Conservation (phyloP, 1,140 invertebrate genomes). For the Amphibalanus amphitrite region DNA sequence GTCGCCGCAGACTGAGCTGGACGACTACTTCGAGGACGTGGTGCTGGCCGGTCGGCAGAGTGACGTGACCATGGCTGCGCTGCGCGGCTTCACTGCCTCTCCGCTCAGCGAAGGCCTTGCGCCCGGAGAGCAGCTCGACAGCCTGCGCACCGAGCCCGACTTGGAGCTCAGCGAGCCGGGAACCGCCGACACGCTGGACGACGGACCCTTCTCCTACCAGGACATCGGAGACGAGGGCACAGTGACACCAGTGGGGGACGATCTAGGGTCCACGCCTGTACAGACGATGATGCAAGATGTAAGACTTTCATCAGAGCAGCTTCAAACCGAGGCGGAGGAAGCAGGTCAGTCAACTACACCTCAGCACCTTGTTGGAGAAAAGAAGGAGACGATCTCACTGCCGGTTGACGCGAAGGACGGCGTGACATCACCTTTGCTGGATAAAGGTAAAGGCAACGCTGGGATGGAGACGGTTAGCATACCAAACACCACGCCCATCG, state of each 20-base stretch:
- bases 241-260: too few relatives aligned
- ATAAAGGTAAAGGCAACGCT: neutral
- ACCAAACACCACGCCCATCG: neutral
- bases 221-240: too few relatives aligned
- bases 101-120: neutral
- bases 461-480: neutral
- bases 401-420: neutral
- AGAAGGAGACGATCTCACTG: too few relatives aligned
- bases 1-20: neutral
- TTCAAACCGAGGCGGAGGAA: too few relatives aligned
- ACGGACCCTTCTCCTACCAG: neutral
- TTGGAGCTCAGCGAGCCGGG: neutral
- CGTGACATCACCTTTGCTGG: neutral
- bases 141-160: constrained; percentile 2
- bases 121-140: neutral
- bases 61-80: neutral
- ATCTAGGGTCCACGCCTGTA: too few relatives aligned
- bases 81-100: neutral
- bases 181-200: constrained; percentile 5
- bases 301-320: too few relatives aligned
- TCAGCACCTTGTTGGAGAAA: neutral
- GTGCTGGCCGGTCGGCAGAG: neutral
- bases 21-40: constrained; percentile 4
- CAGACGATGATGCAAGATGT: too few relatives aligned
- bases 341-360: too few relatives aligned